Conservation (phyloP, 2,113 vertebrate species). For the Phoxinus phoxinus region DNA sequence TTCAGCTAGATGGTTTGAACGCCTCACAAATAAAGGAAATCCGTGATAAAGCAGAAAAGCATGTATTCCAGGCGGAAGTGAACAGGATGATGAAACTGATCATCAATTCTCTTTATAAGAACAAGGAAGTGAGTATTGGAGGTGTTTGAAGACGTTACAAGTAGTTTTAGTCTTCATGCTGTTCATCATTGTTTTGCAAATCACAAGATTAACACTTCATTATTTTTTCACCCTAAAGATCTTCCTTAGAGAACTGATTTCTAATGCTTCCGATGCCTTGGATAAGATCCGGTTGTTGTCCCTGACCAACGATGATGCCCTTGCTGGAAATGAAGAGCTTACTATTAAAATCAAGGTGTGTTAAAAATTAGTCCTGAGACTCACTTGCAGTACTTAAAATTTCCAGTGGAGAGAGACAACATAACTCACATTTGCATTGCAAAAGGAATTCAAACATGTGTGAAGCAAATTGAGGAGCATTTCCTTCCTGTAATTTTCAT, state of each 20-base stretch:
- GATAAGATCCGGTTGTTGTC: slow-evolving; percentile 89
- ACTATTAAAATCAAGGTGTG: slow-evolving; percentile 90
- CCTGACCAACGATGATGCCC: slow-evolving; percentile 84
- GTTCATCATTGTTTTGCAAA: neutral
- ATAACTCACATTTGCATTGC: slow-evolving; percentile 46
- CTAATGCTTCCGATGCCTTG: slow-evolving; percentile 89
- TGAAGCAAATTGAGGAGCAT: neutral
- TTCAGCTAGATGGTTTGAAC: slow-evolving; percentile 95
- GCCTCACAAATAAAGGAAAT: slow-evolving; percentile 97
- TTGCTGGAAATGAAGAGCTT: slow-evolving; percentile 86
- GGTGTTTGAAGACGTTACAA: neutral
- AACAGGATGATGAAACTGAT: slow-evolving; percentile 99
- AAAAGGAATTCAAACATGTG: neutral
- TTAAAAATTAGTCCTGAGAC: neutral
- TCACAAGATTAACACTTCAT: neutral
- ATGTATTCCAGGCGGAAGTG: slow-evolving; percentile 96
- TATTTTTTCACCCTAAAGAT: slow-evolving; percentile 72
- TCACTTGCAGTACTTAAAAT: neutral
- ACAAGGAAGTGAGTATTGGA: slow-evolving; percentile 88
- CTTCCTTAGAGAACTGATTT: slow-evolving; percentile 89
- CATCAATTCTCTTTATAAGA: slow-evolving; percentile 98
- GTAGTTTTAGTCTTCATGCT: neutral
- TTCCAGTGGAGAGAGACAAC: neutral
- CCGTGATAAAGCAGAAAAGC: slow-evolving; percentile 96
- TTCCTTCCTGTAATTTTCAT: slow-evolving; percentile 15